These are phyloP conservation scores for Pelobates cultripes DNA, from an alignment of 2,797 vertebrate species.

Conservation along the genomic window DNA sequence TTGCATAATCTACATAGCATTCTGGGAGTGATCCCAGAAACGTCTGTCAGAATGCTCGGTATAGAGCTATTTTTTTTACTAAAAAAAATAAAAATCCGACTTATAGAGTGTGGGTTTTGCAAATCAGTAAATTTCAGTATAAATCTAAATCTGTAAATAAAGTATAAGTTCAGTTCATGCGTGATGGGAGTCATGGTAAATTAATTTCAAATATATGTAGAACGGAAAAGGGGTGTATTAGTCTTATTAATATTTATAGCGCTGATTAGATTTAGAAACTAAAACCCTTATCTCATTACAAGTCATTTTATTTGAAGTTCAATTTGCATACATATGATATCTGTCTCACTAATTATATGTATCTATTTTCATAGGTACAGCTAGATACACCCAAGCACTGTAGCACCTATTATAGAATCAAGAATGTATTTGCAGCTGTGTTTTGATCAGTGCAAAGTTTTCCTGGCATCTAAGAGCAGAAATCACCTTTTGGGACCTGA, in stretches of 20 bases:
- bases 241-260: conserved; percentile 34
- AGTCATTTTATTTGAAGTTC: conserved; percentile 64
- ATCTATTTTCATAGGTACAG: conserved; percentile 76
- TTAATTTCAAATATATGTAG: too few relatives aligned
- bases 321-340: conserved; percentile 73
- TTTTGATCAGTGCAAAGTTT: conserved; percentile 76
- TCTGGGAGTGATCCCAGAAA: too few relatives aligned
- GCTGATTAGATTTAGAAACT: conserved; percentile 59
- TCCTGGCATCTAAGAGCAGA: conserved; percentile 69
- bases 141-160: too few relatives aligned
- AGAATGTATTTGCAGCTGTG: conserved; percentile 73
- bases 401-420: conserved; percentile 71
- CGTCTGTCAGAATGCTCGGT: too few relatives aligned
- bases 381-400: conserved; percentile 65
- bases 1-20: too few relatives aligned
- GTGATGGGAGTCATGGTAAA: too few relatives aligned
- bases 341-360: conserved; percentile 76
- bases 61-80: too few relatives aligned
- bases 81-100: too few relatives aligned
- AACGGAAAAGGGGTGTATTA: background rate
- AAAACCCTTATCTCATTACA: conserved; percentile 47
- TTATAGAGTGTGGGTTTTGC: too few relatives aligned
- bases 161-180: too few relatives aligned
- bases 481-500: conserved; percentile 73
- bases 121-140: too few relatives aligned